Evolutionary conservation across 2,113 vertebrate genomes (phyloP).

Genomic region (Rhea americana): DNA sequence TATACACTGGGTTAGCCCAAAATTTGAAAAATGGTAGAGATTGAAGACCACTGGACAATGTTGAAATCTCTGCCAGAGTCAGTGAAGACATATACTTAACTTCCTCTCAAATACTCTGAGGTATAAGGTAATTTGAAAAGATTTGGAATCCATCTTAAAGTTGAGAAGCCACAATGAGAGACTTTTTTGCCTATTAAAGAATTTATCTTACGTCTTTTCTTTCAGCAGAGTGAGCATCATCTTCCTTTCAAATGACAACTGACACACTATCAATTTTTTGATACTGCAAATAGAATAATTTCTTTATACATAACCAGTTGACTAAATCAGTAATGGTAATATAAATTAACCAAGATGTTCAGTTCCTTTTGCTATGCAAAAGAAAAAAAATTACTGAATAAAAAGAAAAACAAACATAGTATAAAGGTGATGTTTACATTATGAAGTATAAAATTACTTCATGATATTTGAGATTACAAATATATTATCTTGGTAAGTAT

Average conservation of each 20-base stretch:
- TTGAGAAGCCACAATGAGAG: not conserved
- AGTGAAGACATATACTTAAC: not conserved
- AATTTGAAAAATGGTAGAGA: not conserved
- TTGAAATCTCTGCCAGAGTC: not conserved
- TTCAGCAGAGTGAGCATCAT: not conserved
- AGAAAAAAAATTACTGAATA: not conserved
- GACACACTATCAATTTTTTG: slow-evolving; percentile 10
- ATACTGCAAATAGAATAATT: not conserved
- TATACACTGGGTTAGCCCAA: not conserved
- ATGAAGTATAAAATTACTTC: not conserved
- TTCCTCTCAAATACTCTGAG: not conserved
- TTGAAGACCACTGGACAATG: not conserved
- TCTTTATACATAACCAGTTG: not conserved
- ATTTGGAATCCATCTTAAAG: not conserved
- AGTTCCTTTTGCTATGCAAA: not conserved
- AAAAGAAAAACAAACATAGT: not conserved
- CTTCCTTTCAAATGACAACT: not conserved
- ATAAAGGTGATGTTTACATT: not conserved
- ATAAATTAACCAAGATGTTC: not conserved
- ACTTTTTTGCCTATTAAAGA: not conserved
- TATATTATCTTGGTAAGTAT: not conserved
- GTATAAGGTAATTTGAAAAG: not conserved
- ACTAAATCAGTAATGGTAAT: slow-evolving; percentile 1
- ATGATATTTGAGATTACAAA: not conserved
- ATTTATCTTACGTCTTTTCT: not conserved